phyloP scores from a whole-genome alignment of 2,797 vertebrate species.

The Hydrolagus colliei region DNA sequence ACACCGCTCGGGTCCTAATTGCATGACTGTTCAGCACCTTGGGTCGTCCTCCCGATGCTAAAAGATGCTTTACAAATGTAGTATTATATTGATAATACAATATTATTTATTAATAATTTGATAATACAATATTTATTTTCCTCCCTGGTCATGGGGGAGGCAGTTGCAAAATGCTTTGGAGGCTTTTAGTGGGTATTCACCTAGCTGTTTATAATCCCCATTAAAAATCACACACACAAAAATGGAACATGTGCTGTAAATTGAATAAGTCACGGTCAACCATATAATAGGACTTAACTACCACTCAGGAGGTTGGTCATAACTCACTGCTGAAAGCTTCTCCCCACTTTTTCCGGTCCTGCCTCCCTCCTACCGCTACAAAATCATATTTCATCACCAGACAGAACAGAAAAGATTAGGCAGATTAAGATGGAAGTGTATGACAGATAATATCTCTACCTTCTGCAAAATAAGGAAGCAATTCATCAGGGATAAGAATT shows the following conservation, averaged over 20 bases:
- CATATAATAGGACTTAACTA: constrained; percentile 11
- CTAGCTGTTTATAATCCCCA: constrained; percentile 16
- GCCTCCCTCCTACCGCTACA: constrained; percentile 1
- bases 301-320: constrained; percentile 18
- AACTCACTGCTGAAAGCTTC: neutral
- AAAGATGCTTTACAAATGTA: too few species aligned
- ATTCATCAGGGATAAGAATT: neutral
- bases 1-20: too few species aligned
- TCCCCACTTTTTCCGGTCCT: constrained; percentile 8
- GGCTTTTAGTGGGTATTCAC: constrained; percentile 24
- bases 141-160: neutral
- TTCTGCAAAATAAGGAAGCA: neutral
- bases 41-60: too few species aligned
- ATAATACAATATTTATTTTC: too few species aligned
- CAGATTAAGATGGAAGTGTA: constrained; percentile 15
- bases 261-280: constrained; percentile 26
- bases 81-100: too few species aligned
- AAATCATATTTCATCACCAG: constrained; percentile 25
- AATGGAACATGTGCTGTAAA: constrained; percentile 28
- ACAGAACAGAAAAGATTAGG: constrained; percentile 9
- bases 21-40: too few species aligned
- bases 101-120: too few species aligned
- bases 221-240: constrained; percentile 21
- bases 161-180: constrained; percentile 21
- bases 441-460: constrained; percentile 24